Evolutionary conservation across 2,888 invertebrate genomes (phyloP).

Genomic region (Corbicula japonica): DNA sequence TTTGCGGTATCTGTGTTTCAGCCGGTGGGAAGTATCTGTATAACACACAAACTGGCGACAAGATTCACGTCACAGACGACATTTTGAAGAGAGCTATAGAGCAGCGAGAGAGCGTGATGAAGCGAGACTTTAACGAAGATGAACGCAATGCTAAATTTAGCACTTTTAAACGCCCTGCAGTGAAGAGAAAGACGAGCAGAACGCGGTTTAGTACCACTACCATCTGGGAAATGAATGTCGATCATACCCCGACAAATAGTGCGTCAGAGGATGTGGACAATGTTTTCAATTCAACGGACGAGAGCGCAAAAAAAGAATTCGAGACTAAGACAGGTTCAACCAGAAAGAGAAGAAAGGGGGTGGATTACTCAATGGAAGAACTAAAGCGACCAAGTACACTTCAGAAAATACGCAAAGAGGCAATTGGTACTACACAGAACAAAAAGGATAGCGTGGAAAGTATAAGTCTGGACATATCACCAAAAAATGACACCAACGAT

Average conservation of each 20-base stretch:
- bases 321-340: background rate
- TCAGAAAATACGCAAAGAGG: too few species aligned
- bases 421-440: too few species aligned
- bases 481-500: too few species aligned
- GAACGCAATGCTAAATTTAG: conserved; percentile 22
- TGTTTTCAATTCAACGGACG: background rate
- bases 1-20: conserved; percentile 27
- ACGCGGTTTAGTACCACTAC: conserved; percentile 56
- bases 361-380: conserved; percentile 3
- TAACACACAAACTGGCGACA: conserved; percentile 53
- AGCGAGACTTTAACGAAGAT: conserved; percentile 21
- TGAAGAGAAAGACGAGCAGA: conserved; percentile 42
- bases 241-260: background rate
- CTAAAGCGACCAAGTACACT: background rate
- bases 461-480: too few species aligned
- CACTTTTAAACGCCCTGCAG: conserved; percentile 39
- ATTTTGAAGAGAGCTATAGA: conserved; percentile 44
- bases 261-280: conserved; percentile 3
- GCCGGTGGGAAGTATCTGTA: conserved; percentile 53
- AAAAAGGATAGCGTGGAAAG: too few species aligned
- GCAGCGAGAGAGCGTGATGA: conserved; percentile 38
- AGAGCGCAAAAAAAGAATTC: background rate
- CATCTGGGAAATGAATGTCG: conserved; percentile 59
- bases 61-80: conserved; percentile 52
- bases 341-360: conserved; percentile 15